Evolutionary conservation across 2,113 vertebrate genomes (phyloP).

Genomic region (Xiphophorus couchianus): DNA sequence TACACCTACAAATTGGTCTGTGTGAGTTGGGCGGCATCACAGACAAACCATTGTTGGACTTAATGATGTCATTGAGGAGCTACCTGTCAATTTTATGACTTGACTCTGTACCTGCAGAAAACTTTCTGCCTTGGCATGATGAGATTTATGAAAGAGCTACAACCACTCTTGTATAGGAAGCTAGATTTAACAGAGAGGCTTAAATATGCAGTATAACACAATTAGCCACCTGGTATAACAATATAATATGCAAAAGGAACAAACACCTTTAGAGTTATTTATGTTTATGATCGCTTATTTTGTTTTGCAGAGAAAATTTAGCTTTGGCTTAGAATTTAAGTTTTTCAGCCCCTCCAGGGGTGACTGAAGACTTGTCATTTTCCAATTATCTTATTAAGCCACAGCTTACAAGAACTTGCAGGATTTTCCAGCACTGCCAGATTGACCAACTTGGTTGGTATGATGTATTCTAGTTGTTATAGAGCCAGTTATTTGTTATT

Average conservation of each 20-base stretch:
- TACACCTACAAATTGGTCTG: slow-evolving; percentile 47
- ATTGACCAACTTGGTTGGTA: neutral
- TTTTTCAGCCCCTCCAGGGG: neutral
- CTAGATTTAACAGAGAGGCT: slow-evolving; percentile 5
- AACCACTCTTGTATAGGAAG: slow-evolving; percentile 35
- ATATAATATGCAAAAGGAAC: no score
- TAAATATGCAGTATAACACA: no score
- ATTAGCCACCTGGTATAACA: no score
- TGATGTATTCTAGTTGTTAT: neutral
- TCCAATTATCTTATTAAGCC: neutral
- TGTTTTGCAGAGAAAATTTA: neutral
- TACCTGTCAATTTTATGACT: slow-evolving; percentile 49
- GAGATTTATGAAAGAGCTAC: slow-evolving; percentile 43
- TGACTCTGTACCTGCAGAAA: slow-evolving; percentile 44
- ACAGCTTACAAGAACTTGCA: neutral
- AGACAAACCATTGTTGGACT: slow-evolving; percentile 43
- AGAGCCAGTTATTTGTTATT: neutral
- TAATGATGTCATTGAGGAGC: slow-evolving; percentile 48
- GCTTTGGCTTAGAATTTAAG: neutral
- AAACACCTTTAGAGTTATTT: neutral
- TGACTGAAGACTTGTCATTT: neutral
- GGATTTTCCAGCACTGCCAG: neutral
- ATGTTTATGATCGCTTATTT: neutral
- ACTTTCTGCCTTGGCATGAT: slow-evolving; percentile 35
- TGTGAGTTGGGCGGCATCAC: slow-evolving; percentile 9